phyloP scores from a whole-genome alignment of 2,888 invertebrate species.

The Anoncus sp. region DNA sequence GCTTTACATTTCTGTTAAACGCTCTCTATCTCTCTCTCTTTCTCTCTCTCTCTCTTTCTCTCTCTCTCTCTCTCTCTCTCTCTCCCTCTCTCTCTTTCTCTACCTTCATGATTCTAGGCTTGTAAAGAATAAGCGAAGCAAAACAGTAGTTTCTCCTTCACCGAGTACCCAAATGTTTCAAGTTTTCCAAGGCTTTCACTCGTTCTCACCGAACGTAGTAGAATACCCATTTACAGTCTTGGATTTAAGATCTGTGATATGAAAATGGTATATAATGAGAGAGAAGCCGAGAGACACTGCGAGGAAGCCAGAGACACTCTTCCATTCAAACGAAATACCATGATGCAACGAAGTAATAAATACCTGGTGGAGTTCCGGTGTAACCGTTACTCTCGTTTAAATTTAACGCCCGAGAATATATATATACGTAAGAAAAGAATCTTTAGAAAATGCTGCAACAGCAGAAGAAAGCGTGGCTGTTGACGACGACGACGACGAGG shows the following conservation, averaged over 20 bases:
- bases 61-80: conserved; percentile 7
- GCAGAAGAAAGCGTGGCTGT: conserved; percentile 24
- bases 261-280: conserved; percentile 32
- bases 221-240: conserved; percentile 32
- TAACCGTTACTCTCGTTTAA: not conserved
- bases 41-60: too few species aligned
- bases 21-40: too few species aligned
- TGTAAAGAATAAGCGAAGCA: conserved; percentile 35
- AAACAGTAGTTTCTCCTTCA: conserved; percentile 35
- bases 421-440: conserved; percentile 27
- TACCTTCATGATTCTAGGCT: conserved; percentile 17
- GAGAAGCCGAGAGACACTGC: conserved; percentile 11
- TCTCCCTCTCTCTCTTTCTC: conserved; percentile 3
- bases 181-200: conserved; percentile 35
- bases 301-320: conserved; percentile 19
- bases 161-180: conserved; percentile 41
- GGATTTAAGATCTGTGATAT: conserved; percentile 32
- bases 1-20: too few species aligned
- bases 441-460: conserved; percentile 11
- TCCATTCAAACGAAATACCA: conserved; percentile 17
- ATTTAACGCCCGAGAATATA: conserved; percentile 9
- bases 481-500: not conserved
- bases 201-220: not conserved
- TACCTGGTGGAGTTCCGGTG: conserved; percentile 13
- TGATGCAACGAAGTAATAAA: conserved; percentile 22